phyloP scores from a whole-genome alignment of 2,113 vertebrate genomes.

The Haliaeetus leucogaster region DNA sequence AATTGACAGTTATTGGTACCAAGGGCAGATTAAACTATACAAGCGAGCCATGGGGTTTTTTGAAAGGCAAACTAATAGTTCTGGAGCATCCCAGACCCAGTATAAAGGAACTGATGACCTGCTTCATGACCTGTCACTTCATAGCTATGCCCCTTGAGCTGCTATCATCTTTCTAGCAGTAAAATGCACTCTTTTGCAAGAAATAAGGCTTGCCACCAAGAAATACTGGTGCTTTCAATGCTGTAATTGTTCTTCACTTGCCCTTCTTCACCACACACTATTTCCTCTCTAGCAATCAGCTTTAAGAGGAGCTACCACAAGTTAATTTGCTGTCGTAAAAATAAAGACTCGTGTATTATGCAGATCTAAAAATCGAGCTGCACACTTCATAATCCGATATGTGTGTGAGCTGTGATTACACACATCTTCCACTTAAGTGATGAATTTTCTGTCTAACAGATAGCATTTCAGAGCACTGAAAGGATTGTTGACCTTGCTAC shows the following conservation, averaged over 20 bases:
- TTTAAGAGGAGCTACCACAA: not conserved
- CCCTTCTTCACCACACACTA: not conserved
- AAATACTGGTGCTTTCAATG: not conserved
- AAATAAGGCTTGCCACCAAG: not conserved
- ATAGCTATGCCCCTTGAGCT: not conserved
- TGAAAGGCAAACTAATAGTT: not conserved
- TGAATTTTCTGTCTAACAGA: not conserved
- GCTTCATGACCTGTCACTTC: not conserved
- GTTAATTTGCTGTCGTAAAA: not conserved
- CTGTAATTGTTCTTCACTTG: not conserved
- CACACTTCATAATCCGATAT: rapidly evolving
- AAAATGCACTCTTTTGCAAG: not conserved
- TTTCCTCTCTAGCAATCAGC: not conserved
- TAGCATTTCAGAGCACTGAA: not conserved
- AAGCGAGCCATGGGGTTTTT: not conserved
- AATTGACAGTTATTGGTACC: not conserved
- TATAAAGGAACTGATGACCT: not conserved
- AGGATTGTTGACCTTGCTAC: not conserved
- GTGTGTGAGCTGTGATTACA: not conserved
- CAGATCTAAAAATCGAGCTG: not conserved
- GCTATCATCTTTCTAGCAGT: not conserved
- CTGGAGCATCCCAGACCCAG: not conserved
- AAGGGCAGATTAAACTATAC: not conserved
- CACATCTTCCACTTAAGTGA: not conserved
- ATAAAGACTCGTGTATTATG: not conserved